Evolutionary conservation across 2,797 vertebrate genomes (phyloP).

Genomic region (Oreortyx pictus): DNA sequence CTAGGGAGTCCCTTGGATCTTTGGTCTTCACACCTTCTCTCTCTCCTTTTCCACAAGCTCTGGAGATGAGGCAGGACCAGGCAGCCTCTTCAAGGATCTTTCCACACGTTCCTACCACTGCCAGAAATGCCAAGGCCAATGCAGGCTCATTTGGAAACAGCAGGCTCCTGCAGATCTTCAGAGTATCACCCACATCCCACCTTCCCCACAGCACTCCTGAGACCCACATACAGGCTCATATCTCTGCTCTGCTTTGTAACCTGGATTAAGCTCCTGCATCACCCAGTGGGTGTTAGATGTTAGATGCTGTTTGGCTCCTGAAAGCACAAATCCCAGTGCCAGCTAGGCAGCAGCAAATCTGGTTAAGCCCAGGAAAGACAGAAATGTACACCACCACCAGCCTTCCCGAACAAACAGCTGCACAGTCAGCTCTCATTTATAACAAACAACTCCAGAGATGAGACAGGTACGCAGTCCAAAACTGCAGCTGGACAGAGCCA

Average conservation of each 20-base stretch:
- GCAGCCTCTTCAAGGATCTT: not conserved
- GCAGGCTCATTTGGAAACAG: not conserved
- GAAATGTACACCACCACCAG: not conserved
- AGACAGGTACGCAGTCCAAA: not conserved
- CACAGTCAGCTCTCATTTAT: not conserved
- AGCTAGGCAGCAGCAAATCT: not conserved
- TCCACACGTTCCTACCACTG: not conserved
- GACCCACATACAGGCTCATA: not conserved
- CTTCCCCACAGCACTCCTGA: not conserved
- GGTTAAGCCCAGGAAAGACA: not conserved
- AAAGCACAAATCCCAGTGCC: not conserved
- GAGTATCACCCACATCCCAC: not conserved
- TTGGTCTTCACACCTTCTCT: not conserved
- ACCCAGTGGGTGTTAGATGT: not conserved
- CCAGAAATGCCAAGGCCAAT: not conserved
- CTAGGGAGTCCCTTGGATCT: not conserved
- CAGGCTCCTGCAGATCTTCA: not conserved
- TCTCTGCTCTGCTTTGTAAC: not conserved
- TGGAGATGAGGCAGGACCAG: not conserved
- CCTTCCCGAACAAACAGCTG: not conserved
- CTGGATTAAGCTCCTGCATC: not conserved
- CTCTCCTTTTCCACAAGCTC: not conserved
- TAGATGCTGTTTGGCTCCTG: not conserved
- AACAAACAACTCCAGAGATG: not conserved
- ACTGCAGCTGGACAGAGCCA: not conserved